Conservation (phyloP, 92 coral and sea anemone species). For the Virgularia gustaviana region DNA sequence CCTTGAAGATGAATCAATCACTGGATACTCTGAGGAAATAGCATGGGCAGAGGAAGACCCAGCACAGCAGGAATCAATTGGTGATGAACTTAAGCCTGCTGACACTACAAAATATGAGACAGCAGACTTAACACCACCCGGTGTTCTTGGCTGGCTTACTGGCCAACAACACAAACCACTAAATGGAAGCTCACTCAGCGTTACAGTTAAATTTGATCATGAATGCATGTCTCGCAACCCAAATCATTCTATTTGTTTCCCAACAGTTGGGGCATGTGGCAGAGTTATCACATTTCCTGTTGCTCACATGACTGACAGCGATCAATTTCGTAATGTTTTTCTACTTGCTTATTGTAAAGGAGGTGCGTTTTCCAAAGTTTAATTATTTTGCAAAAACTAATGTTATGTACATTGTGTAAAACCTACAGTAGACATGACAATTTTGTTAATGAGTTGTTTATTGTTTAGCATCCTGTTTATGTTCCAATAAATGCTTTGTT, state of each 20-base stretch:
- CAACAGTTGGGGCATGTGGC: slow-evolving; percentile 58
- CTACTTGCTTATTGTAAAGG: slow-evolving; percentile 46
- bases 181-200: slow-evolving; percentile 54
- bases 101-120: slow-evolving; percentile 33
- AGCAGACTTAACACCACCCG: slow-evolving; percentile 52
- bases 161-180: slow-evolving; percentile 67
- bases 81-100: slow-evolving; percentile 7
- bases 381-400: neutral
- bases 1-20: slow-evolving; percentile 54
- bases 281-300: slow-evolving; percentile 63
- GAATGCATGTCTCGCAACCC: slow-evolving; percentile 61
- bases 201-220: slow-evolving; percentile 57
- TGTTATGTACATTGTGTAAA: too few relatives aligned
- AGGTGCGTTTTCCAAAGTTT: slow-evolving; percentile 32
- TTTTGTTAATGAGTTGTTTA: too few relatives aligned
- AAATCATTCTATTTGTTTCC: slow-evolving; percentile 67
- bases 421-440: too few relatives aligned
- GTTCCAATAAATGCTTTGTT: too few relatives aligned
- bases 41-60: slow-evolving; percentile 41
- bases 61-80: slow-evolving; percentile 14
- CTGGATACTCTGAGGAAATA: slow-evolving; percentile 46
- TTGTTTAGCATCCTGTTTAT: too few relatives aligned
- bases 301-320: slow-evolving; percentile 57
- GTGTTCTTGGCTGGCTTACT: slow-evolving; percentile 72
- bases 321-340: slow-evolving; percentile 51